Evolutionary conservation across 1,140 invertebrate genomes (phyloP).

Genomic region (Dreissena rostriformis): DNA sequence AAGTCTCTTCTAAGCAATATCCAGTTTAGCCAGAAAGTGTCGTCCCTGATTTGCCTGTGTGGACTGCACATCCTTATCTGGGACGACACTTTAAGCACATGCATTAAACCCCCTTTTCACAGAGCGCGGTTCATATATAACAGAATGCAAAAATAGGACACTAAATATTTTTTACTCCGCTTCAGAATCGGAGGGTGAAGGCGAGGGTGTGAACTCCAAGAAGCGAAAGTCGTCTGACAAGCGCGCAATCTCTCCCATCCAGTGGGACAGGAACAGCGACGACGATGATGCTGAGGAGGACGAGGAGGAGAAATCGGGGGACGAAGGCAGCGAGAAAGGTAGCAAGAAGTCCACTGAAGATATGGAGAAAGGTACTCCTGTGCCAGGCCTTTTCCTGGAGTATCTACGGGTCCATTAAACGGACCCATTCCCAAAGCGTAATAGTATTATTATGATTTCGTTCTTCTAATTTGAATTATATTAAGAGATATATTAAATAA

Average conservation of each 20-base stretch:
- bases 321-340: conserved; percentile 59
- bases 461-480: too few species aligned
- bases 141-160: too few species aligned
- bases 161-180: background rate
- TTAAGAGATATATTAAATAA: too few species aligned
- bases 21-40: too few species aligned
- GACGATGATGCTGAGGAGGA: conserved; percentile 64
- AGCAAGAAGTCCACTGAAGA: conserved; percentile 46
- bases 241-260: conserved; percentile 77
- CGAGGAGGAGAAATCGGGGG: conserved; percentile 62
- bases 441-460: background rate
- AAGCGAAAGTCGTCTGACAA: conserved; percentile 66
- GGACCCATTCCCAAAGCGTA: background rate
- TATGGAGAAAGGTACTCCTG: conserved; percentile 19
- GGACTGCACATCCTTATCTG: too few species aligned
- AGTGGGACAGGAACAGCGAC: conserved; percentile 75
- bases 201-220: conserved; percentile 53
- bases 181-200: conserved; percentile 52
- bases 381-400: too few species aligned
- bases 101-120: too few species aligned
- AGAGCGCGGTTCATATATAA: too few species aligned
- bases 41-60: too few species aligned
- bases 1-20: too few species aligned
- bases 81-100: too few species aligned
- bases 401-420: too few species aligned